Base-by-base conservation (phyloP, 2,113 vertebrate genomes). In the Mus pahari region DNA sequence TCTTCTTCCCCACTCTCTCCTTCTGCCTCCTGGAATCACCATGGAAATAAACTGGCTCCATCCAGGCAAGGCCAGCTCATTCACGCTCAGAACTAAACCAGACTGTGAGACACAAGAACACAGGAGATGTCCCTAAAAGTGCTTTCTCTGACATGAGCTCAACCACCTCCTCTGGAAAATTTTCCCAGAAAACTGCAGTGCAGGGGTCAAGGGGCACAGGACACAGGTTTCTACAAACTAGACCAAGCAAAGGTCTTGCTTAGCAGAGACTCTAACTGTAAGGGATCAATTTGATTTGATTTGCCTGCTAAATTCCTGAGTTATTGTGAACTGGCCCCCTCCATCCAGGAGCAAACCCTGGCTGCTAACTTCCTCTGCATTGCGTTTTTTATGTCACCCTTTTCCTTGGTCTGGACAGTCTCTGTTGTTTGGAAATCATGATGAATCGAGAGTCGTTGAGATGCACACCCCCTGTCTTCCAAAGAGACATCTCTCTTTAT, bases 401-500 rank as follows among this genome's bases (percentile, higher is more conserved):
- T 77, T 92, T 88, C 31, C 26, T 91, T 89, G n/a, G 55, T 77
- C 45, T 55, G 8, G 9, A 55, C 81, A 92, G 77, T 74, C 73
- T 60, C 68, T 68, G 45, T 84, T 71, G 12, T 53, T 73, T 55
- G 50, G 50, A 96, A 96, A 92, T 92, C 81, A 39, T 11, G 28
- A 96, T 78, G 88, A 92, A 78, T 48, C 1, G 0, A 68, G 28
- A 91, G 45, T 92, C 70, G 92, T 87, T 95, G 95, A 77, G 86
- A 93, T 66, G 77, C 58, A 95, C 24, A 71, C 83, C 55, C 88
- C 31, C 86, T 86, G 71, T 83, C 94, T 97, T 45, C 90, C 79
- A 89, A 70, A 89, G 33, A 97, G 91, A 92, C 75, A 93, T 83
- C 62, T 97, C 73, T 79, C 42, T 95, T 97, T 94, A 89, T 96